phyloP scores from a whole-genome alignment of 2,888 invertebrate genomes.

The Limnephilus auricula region DNA sequence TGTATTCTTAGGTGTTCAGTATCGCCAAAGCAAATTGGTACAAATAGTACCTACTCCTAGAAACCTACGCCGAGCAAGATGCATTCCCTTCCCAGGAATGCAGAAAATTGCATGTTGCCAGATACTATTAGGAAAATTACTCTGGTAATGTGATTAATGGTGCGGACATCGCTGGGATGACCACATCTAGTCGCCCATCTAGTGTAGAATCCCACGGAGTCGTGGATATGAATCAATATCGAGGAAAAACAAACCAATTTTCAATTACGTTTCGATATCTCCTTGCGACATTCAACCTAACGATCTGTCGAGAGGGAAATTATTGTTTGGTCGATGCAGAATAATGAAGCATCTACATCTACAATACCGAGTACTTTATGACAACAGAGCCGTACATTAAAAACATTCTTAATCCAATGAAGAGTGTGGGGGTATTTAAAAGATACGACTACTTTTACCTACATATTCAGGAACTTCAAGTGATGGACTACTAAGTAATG shows the following conservation, averaged over 20 bases:
- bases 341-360: neutral
- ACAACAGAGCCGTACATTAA: neutral
- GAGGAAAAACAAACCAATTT: constrained; percentile 26
- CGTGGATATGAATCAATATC: constrained; percentile 37
- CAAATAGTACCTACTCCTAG: neutral
- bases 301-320: constrained; percentile 15
- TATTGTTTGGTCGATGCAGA: neutral
- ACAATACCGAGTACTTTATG: neutral
- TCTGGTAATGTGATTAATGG: constrained; percentile 18
- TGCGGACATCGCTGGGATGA: constrained; percentile 6
- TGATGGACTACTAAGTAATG: too few relatives aligned
- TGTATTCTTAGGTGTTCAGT: neutral
- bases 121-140: constrained; percentile 34
- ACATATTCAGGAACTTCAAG: too few relatives aligned
- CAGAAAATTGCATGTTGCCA: constrained; percentile 35
- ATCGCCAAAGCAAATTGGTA: neutral
- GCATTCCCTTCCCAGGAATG: constrained; percentile 38
- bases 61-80: neutral
- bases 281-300: constrained; percentile 24
- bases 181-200: neutral
- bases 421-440: neutral
- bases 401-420: neutral
- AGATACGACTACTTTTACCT: neutral
- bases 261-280: constrained; percentile 26
- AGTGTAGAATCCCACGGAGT: constrained; percentile 20